Evolutionary conservation across 2,797 vertebrate species (phyloP).

Genomic region (Lateolabrax maculatus): DNA sequence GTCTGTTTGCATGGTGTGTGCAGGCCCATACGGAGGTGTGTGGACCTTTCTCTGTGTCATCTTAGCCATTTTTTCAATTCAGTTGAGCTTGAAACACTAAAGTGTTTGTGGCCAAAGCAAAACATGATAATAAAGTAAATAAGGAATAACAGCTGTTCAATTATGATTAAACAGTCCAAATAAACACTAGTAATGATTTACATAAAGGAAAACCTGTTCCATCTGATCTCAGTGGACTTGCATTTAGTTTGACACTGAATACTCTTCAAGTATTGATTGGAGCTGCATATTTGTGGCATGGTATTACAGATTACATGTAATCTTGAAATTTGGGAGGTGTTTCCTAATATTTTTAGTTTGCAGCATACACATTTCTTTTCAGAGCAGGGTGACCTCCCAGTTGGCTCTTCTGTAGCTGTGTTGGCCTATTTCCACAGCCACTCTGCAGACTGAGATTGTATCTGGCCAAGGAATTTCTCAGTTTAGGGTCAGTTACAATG

Average conservation of each 20-base stretch:
- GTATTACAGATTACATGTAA: not conserved
- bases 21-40: not conserved
- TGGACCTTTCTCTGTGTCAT: conserved; percentile 20
- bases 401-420: conserved; percentile 1
- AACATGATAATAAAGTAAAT: conserved; percentile 12
- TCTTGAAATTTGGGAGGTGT: not conserved
- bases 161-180: conserved; percentile 18
- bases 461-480: conserved; percentile 36
- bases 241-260: not conserved
- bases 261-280: not conserved
- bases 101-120: conserved; percentile 14
- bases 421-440: conserved; percentile 32
- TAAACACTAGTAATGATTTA: conserved; percentile 14
- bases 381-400: conserved; percentile 20
- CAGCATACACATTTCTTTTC: not conserved
- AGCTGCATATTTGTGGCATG: not conserved
- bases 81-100: not conserved
- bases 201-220: not conserved
- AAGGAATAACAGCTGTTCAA: conserved; percentile 23
- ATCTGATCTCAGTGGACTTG: conserved; percentile 4
- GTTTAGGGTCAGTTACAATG: conserved; percentile 18
- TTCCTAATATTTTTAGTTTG: conserved; percentile 24
- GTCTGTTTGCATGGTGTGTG: conserved; percentile 23
- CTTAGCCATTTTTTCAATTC: not conserved
- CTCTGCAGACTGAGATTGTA: conserved; percentile 2